A percentile compares a stretch with the other conserved stretches of the same genome.
These are phyloP conservation scores for Leptogaster cylindrica DNA, from an alignment of 2,888 invertebrate species.

Conservation along the genomic window DNA sequence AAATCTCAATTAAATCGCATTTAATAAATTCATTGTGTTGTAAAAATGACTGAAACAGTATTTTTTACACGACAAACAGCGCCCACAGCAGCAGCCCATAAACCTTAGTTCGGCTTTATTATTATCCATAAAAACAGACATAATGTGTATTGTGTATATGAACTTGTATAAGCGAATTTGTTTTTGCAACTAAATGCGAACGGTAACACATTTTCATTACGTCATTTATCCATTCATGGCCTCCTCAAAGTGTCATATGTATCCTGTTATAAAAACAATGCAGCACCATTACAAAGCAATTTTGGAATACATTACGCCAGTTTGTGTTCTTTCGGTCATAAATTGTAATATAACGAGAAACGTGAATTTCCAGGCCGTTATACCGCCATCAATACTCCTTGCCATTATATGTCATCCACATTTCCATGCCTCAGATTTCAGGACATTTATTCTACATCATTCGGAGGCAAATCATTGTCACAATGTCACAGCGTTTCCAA, in stretches of 20 bases:
- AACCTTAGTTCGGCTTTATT: too few species aligned
- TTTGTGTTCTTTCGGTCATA: background rate
- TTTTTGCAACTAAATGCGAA: too few species aligned
- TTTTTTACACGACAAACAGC: too few species aligned
- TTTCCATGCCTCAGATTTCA: background rate
- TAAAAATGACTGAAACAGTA: background rate
- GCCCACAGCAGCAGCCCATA: too few species aligned
- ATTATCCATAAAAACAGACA: too few species aligned
- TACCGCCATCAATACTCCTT: background rate
- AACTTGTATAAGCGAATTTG: too few species aligned
- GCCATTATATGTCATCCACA: background rate
- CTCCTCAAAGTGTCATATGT: background rate
- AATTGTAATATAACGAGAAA: slow-evolving; percentile 1
- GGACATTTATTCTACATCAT: too few species aligned
- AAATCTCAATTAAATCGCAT: too few species aligned
- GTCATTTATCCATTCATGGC: slow-evolving; percentile 16
- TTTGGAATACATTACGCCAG: background rate
- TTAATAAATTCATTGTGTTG: background rate
- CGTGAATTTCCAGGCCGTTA: background rate
- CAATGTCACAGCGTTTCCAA: too few species aligned
- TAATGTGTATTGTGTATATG: too few species aligned
- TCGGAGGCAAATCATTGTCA: too few species aligned
- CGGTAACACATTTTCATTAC: background rate
- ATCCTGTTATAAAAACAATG: background rate
- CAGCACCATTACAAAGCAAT: background rate